Percentiles rank a stretch among this genome's conserved stretches.
Evolutionary conservation across 2,797 vertebrate genomes (phyloP).

Genomic region (Rhincodon typus): DNA sequence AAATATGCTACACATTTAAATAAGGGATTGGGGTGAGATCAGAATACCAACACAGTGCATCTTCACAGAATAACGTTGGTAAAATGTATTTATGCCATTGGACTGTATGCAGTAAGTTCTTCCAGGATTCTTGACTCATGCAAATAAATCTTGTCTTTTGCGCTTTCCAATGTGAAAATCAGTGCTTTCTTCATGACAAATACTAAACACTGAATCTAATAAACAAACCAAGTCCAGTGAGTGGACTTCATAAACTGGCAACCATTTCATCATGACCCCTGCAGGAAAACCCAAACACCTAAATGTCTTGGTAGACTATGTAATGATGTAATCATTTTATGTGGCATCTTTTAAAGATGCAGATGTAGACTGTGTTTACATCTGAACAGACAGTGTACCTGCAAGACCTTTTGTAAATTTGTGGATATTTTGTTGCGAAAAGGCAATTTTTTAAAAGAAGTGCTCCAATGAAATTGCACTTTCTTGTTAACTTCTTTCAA

Average conservation of each 20-base stretch:
- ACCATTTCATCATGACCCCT: background rate
- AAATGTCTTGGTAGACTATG: background rate
- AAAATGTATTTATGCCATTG: conserved; percentile 27
- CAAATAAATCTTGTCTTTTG: background rate
- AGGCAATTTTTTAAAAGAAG: background rate
- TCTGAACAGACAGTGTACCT: background rate
- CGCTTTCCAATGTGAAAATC: background rate
- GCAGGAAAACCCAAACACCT: background rate
- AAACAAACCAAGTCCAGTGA: background rate
- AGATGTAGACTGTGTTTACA: background rate
- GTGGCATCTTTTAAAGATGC: no score
- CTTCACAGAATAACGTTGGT: background rate
- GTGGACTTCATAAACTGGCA: background rate
- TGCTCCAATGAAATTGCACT: background rate
- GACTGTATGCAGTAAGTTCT: conserved; percentile 1
- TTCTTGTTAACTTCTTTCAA: background rate
- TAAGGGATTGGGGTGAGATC: background rate
- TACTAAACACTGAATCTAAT: background rate
- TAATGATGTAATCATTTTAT: background rate
- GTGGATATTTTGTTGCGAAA: background rate
- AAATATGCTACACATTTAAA: background rate
- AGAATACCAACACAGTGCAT: conserved; percentile 17
- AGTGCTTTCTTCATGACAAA: background rate
- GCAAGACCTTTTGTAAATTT: background rate
- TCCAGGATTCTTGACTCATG: background rate